phyloP scores from a whole-genome alignment of 2,888 invertebrate genomes.

The Macaria liturata region DNA sequence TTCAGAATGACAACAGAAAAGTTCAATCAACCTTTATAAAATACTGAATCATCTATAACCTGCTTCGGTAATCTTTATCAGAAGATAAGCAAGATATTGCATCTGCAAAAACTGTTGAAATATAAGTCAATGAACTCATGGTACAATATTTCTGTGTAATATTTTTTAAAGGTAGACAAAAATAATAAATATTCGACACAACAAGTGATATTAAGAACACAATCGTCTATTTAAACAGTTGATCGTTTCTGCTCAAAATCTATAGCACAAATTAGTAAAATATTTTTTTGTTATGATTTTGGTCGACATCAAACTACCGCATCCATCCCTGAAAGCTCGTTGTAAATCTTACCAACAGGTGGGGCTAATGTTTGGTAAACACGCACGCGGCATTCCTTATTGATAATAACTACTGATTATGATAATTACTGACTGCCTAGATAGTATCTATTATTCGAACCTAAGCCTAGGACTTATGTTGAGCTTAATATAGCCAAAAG shows the following conservation, averaged over 20 bases:
- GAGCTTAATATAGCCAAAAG: no score
- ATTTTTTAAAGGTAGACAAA: no score
- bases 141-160: no score
- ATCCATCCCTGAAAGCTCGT: conserved; percentile 12
- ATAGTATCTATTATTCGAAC: not conserved
- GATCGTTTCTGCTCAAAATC: no score
- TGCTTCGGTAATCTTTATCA: conserved; percentile 1
- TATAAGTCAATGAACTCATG: conserved; percentile 2
- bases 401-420: conserved; percentile 28
- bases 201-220: no score
- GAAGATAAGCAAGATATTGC: conserved; percentile 14
- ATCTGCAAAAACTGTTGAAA: conserved; percentile 13
- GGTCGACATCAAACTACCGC: conserved; percentile 14
- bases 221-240: no score
- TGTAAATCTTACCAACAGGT: conserved; percentile 28
- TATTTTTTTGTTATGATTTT: no score
- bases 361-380: conserved; percentile 36
- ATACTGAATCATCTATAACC: not conserved
- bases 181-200: no score
- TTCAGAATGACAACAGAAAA: not conserved
- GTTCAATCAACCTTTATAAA: not conserved
- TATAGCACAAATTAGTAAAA: no score
- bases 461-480: no score
- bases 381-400: conserved; percentile 40
- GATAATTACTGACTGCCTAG: conserved; percentile 20